Evolutionary conservation across 92 coral and sea anemone species (phyloP).

Genomic region (Porites lobata): DNA sequence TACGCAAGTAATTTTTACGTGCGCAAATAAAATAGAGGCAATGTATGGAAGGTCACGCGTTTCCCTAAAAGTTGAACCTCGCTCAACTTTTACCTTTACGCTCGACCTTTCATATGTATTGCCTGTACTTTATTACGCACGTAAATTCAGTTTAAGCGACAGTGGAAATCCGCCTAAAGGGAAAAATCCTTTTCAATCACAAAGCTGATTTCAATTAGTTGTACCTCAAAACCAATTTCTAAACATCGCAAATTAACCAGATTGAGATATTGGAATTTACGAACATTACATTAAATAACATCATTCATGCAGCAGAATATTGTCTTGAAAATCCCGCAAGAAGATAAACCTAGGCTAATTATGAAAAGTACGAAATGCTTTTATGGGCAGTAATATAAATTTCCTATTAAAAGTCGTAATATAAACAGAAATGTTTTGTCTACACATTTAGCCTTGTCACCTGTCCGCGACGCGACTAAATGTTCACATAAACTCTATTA

Average conservation of each 20-base stretch:
- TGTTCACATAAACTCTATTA: not conserved
- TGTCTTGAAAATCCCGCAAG: not conserved
- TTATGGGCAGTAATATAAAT: conserved; percentile 5
- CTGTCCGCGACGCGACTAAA: not conserved
- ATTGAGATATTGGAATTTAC: not conserved
- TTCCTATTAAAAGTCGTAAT: not conserved
- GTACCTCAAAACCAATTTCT: not conserved
- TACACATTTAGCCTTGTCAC: not conserved
- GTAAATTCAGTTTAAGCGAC: no score
- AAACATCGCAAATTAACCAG: not conserved
- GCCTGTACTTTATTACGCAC: no score
- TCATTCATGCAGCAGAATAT: not conserved
- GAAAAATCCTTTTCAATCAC: no score
- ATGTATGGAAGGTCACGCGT: no score
- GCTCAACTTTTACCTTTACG: no score
- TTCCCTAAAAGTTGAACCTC: no score
- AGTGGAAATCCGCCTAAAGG: no score
- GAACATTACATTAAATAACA: not conserved
- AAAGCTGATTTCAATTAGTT: no score
- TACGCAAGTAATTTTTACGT: no score
- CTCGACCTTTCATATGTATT: no score
- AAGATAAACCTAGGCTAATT: not conserved
- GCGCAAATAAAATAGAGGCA: no score
- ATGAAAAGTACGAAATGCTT: not conserved
- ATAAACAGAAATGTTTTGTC: not conserved